Base-by-base conservation (phyloP, 2,797 vertebrate species). In the Poeciliopsis presidionis region DNA sequence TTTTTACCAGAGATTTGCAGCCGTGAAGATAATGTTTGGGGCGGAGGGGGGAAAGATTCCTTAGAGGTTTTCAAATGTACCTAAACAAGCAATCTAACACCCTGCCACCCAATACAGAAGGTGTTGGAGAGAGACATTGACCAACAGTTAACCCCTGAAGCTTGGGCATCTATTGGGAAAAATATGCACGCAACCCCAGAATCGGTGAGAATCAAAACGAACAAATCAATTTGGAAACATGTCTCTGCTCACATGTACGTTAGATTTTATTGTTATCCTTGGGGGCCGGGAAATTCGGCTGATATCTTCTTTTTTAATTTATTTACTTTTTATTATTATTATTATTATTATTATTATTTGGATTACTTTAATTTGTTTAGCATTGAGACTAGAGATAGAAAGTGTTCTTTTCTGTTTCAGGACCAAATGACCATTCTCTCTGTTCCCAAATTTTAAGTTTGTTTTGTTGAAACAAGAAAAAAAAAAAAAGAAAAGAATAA, bases 41-140 rank as follows among this genome's bases (percentile, higher is more conserved):
- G 49, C 7, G 86, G 86, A 89, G 91, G 0, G 5, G 86, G 14
- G 88, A 89, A 88, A 76, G 81, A 87, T 91, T 91, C 92, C 93
- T 84, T 94, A 90, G 90, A 86, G 88, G 77, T 94, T 91, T 92
- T 88, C 88, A 89, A 92, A 92, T 96, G 93, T 92, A 93, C 92
- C 88, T 92, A 93, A 95, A 94, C 91, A 89, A 94, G 90, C 88
- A 92, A 95, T 94, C 93, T 94, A 94, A 95, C 92, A 93, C 94
- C 95, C 94, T 95, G 95, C 95, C 94, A 91, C 93, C 95, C 94
- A 94, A 95, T 95, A 94, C 93, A 95, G 95, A 96, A 96, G 95
- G 93, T 95, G 94, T 92, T 94, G 95, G 94, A 95, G 94, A 95
- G 94, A 94, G 93, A 95, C 94, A 95, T 95, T 95, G 95, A 95